Conservation (phyloP, 2,888 invertebrate species). For the Sphaerophoria rueppellii region DNA sequence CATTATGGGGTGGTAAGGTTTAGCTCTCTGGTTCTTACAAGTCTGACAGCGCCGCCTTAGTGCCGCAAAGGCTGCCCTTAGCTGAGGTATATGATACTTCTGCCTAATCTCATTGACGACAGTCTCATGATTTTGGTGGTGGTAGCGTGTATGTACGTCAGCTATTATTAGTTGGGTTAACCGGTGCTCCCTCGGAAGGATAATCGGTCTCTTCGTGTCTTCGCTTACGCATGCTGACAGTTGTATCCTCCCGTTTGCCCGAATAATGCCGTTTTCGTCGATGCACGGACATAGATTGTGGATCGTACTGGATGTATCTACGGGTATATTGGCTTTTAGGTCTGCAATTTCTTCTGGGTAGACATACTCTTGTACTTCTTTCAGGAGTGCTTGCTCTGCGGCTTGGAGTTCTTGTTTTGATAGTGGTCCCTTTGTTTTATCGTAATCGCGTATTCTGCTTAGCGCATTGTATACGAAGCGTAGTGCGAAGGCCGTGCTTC, state of each 20-base stretch:
- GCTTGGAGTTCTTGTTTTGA: conserved; percentile 3
- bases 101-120: neutral
- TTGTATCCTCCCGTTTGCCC: conserved; percentile 1
- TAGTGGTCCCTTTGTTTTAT: neutral
- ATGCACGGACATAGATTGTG: neutral
- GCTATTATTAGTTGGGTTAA: neutral
- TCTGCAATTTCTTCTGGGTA: conserved; percentile 8
- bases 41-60: neutral
- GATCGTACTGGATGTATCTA: neutral
- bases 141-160: neutral
- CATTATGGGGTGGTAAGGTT: conserved; percentile 5
- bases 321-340: neutral
- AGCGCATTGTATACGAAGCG: neutral
- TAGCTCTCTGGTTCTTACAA: neutral
- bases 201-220: conserved; percentile 1
- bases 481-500: conserved; percentile 28
- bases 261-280: neutral
- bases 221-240: neutral
- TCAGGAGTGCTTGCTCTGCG: neutral
- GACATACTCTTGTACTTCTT: neutral
- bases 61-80: conserved; percentile 13
- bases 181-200: neutral
- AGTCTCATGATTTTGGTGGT: conserved; percentile 12
- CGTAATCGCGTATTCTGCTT: neutral
- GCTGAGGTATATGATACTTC: conserved; percentile 14